Evolutionary conservation across 1,140 invertebrate species (phyloP), one percentile per base, ranked within the genome.

Genomic region (Cyrtorhinus lividipennis): DNA sequence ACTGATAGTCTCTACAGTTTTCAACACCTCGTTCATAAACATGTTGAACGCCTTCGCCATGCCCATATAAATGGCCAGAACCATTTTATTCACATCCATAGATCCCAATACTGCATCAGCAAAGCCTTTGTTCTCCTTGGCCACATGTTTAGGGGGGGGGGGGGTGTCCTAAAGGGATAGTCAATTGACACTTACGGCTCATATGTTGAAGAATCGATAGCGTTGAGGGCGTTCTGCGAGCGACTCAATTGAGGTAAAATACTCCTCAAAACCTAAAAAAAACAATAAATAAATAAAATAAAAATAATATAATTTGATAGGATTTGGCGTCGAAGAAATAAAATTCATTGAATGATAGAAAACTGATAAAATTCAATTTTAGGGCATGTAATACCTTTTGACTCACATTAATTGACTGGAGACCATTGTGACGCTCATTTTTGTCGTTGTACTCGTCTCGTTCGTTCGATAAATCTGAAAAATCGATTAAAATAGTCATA

Each of bases 231-330:
- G 66, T 68, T 70, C 73, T 75, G 75, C 64, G 71, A 71, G 45
- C 67, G 73, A 63, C 74, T 76, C 69, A 78, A 70, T 66, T 76
- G 75, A 53, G 76, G 76, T 15, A 77, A 72, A 72, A 78, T 77
- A 68, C 71, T 76, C 62, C 74, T 74, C 10, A 78, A 67, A 59
- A 77, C 73, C 74, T 77, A 61, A 0, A 63, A 62, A 18, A 48
- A 53, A 38, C 30, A 38, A 38, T 5, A 38, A 38, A 15, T 15
- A 38, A 38, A 8, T 38, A 38, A 8, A 8, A 38, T 15, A 38
- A 38, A 38, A n/a, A n/a, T n/a, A n/a, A n/a, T n/a, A n/a, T n/a
- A n/a, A n/a, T n/a, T n/a, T n/a, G n/a, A n/a, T n/a, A n/a, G n/a
- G n/a, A n/a, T n/a, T n/a, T n/a, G n/a, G n/a, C 15, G 5, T 38